Evolutionary conservation across 2,888 invertebrate species (phyloP), one percentile per base, ranked within the genome.

Genomic region (Brenthis hecate): DNA sequence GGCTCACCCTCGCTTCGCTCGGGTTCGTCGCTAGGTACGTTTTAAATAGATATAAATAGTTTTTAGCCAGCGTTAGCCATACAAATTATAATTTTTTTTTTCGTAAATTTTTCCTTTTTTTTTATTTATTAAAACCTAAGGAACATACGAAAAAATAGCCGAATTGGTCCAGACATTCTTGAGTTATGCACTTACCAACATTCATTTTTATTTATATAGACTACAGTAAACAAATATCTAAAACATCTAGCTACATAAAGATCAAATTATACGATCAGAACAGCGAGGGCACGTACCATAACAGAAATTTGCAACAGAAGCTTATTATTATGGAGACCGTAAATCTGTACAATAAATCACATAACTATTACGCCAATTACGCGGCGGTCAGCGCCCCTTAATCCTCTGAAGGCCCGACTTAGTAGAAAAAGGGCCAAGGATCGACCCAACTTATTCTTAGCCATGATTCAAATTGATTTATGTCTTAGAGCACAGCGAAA

Each of bases 401-500:
- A 88, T 88, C 88, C 86, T 83, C 79, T 80, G 80, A 82, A 74
- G 81, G 81, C 80, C 84, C 82, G 79, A 83, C 81, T 70, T 57
- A 66, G 85, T 81, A 82, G 85, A 88, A 89, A 89, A 89, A 89
- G 86, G 88, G 85, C 87, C 83, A 83, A 80, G 81, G 76, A 81
- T 77, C 83, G 83, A 84, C 86, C 87, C 85, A 82, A 86, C 83
- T 86, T 86, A 84, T 76, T 74, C 71, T 72, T 54, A 67, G 78
- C 85, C 85, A 86, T 86, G 85, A 84, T 81, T 89, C 89, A 89
- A 90, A 89, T 89, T 91, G 92, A 92, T 92, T 91, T 92, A 92
- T 89, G 82, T 79, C 81, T 60, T 60, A 50, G 89, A 88, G 85
- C 86, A 89, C 84, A 89, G 89, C 84, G 81, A 80, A 82, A 86